phyloP scores from a whole-genome alignment of 1,140 invertebrate genomes.

The Triops longicaudatus region DNA sequence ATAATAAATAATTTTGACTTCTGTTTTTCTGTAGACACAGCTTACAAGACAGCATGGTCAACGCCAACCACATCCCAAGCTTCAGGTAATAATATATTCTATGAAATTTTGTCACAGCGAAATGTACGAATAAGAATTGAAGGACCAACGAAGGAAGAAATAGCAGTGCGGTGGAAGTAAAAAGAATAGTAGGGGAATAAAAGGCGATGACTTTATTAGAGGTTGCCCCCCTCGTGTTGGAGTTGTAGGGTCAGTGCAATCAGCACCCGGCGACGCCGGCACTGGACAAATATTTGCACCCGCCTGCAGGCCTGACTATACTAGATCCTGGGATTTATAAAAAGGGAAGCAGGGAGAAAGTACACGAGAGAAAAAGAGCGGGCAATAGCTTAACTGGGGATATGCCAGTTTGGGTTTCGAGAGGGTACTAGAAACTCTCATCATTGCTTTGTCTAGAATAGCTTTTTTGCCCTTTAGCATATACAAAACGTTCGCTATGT shows the following conservation, averaged over 20 bases:
- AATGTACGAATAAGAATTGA: neutral
- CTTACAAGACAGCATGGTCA: slow-evolving; percentile 30
- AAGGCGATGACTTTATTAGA: slow-evolving; percentile 15
- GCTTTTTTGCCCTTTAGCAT: no score
- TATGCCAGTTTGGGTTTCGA: neutral
- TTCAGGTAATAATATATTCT: slow-evolving; percentile 25
- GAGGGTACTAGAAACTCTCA: neutral
- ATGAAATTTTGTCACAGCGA: neutral
- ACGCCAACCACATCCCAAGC: slow-evolving; percentile 28
- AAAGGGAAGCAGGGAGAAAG: neutral
- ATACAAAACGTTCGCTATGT: neutral
- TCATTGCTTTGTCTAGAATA: neutral
- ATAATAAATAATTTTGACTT: neutral
- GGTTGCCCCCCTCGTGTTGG: slow-evolving; percentile 3
- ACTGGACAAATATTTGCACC: slow-evolving; percentile 12
- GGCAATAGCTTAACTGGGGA: neutral
- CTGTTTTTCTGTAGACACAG: slow-evolving; percentile 15
- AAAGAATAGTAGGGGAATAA: neutral
- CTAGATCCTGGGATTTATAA: slow-evolving; percentile 5
- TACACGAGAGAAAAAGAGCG: neutral
- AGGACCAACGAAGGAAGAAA: neutral
- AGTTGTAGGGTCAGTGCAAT: slow-evolving; percentile 13
- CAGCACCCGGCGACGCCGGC: slow-evolving; percentile 8
- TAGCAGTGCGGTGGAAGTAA: neutral
- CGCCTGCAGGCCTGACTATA: neutral